Evolutionary conservation across 2,797 vertebrate genomes (phyloP), one percentile per base, ranked within the genome.

Genomic region (Sebastes elongatus): DNA sequence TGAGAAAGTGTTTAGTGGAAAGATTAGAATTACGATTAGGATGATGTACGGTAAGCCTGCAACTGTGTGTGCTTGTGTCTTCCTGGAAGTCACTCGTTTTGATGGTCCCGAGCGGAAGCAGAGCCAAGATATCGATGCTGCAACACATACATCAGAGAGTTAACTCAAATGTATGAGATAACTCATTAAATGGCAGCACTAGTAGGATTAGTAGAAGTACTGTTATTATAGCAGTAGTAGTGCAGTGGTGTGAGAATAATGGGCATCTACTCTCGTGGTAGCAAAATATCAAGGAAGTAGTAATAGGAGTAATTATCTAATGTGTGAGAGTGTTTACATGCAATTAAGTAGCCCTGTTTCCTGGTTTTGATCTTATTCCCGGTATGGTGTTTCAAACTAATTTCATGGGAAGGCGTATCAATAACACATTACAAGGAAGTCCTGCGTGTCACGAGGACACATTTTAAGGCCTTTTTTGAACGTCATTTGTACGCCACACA

Each of bases 1-100:
- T 80, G 52, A 76, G 10, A 30, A 32, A 28, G 61, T 55, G 49
- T 83, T 82, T 53, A 60, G 55, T 46, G 56, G 84, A 88, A 91
- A 85, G 23, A 73, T 55, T 32, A 27, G 2, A 77, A 22, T 59
- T 27, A 33, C 5, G 27, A 65, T 60, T n/a, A 49, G 18, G 8
- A 30, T 53, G 30, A 1, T 27, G 11, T 35, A 71, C 25, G 7
- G 62, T 66, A 71, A 79, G 7, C 42, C 33, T 71, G 22, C 32
- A 60, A 28, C 6, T 20, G 27, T 76, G 38, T 59, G 23, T 28
- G 59, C 22, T 4, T 30, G 42, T 61, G 61, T 66, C 2, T 86
- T 84, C 81, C 75, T 76, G 81, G 81, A 84, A 87, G 7, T 75
- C 23, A 33, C 2, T 55, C 2, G 1, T 22, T 75, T 20, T 27